Conservation (phyloP, 2,113 vertebrate genomes). For the Pholis gunnellus region DNA sequence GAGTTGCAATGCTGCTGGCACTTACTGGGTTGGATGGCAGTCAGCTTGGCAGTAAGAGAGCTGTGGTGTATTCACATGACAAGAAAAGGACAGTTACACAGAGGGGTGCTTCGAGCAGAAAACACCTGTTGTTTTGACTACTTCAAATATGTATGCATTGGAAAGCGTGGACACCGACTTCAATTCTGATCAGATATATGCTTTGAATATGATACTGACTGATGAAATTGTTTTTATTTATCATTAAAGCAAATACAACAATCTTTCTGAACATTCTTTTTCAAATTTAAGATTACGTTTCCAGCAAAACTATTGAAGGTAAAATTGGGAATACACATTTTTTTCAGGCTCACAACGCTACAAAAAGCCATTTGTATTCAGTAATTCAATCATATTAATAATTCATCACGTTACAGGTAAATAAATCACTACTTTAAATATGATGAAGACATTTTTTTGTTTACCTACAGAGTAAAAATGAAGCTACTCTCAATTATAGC, state of each 20-base stretch:
- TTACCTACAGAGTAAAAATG: constrained; percentile 73
- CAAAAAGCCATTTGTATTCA: constrained; percentile 25
- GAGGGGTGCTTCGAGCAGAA: constrained; percentile 52
- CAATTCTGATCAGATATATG: constrained; percentile 18
- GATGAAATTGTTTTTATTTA: not conserved
- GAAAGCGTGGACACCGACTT: constrained; percentile 18
- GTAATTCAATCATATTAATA: constrained; percentile 58
- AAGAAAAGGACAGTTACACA: constrained; percentile 74
- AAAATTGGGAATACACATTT: not conserved
- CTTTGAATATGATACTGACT: constrained; percentile 23
- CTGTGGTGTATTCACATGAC: constrained; percentile 68
- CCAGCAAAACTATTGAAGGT: constrained; percentile 5
- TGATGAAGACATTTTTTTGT: constrained; percentile 71
- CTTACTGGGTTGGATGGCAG: constrained; percentile 76
- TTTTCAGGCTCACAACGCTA: not conserved
- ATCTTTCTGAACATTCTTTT: not conserved
- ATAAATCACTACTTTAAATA: constrained; percentile 47
- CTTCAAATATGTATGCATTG: constrained; percentile 63
- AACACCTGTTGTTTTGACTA: constrained; percentile 76
- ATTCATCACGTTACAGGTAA: constrained; percentile 66
- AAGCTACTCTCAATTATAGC: constrained; percentile 77
- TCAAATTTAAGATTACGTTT: constrained; percentile 2
- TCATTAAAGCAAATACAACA: not conserved
- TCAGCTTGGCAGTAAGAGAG: constrained; percentile 76
- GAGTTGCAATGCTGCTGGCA: constrained; percentile 74